Evolutionary conservation across 2,888 invertebrate species (phyloP), one percentile per base, ranked within the genome.

Genomic region (Unio pictorum): DNA sequence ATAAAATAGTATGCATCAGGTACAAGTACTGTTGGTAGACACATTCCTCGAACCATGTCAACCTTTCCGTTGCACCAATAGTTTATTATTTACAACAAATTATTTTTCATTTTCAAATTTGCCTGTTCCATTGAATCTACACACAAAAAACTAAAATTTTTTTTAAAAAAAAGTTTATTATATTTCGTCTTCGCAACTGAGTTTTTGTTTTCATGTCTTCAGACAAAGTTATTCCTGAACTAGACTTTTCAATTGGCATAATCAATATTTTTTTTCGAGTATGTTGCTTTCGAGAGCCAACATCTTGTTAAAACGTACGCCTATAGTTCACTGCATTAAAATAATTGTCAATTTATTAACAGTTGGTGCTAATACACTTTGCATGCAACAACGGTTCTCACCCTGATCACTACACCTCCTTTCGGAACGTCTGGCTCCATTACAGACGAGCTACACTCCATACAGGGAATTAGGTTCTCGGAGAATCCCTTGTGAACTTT

Each of bases 351-450:
- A 45, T 15, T 45, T 4, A 1, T 45, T 15, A 3, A 45, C 45
- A 11, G 3, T 58, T 26, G 3, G 34, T 63, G 34, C 20, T n/a
- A n/a, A 11, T 55, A 18, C 15, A 68, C 26, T 26, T 23, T 59
- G 54, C 45, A 64, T 8, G 23, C 26, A 45, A 15, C 2, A 55
- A 28, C 6, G 30, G 61, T 63, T 70, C 73, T 72, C 72, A 89
- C 88, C 83, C 84, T 86, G 61, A 89, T 80, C 26, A 87, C 69
- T n/a, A 87, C 73, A 3, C 88, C 88, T 17, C 81, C 85, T 71
- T 82, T 80, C 0, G 88, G 88, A 4, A 86, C 84, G 5, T 81
- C 80, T 56, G 89, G 89, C 68, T 87, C 76, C 72, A 83, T 68
- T 4, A 81, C 80, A 0, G 85, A 81, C 8, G 80, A 79, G 30